These are phyloP conservation scores for Ypsolopha scabrella DNA, from an alignment of 2,888 invertebrate species.

Conservation along the genomic window DNA sequence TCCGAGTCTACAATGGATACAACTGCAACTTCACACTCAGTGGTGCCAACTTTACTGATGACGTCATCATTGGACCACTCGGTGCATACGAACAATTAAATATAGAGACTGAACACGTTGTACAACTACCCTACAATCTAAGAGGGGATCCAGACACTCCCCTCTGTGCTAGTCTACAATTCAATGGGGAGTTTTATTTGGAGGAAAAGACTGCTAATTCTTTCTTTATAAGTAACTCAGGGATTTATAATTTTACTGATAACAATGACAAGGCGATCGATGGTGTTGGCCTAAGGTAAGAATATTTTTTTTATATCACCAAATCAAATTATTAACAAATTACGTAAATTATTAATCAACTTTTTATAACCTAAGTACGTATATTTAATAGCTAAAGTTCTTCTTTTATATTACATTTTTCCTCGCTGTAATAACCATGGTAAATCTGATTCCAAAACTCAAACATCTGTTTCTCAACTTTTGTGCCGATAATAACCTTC, in stretches of 20 bases:
- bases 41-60: slow-evolving; percentile 12
- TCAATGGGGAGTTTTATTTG: slow-evolving; percentile 30
- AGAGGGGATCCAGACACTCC: slow-evolving; percentile 22
- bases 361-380: too few species aligned
- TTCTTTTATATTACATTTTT: slow-evolving; percentile 31
- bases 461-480: slow-evolving; percentile 32
- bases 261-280: slow-evolving; percentile 56
- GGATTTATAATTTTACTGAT: slow-evolving; percentile 41
- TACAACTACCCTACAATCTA: slow-evolving; percentile 42
- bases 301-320: background rate
- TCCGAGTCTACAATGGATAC: slow-evolving; percentile 79
- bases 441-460: slow-evolving; percentile 48
- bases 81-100: slow-evolving; percentile 53
- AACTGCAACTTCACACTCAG: slow-evolving; percentile 64
- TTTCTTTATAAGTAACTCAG: slow-evolving; percentile 35
- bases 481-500: slow-evolving; percentile 24
- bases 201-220: slow-evolving; percentile 48
- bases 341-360: background rate
- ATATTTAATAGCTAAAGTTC: slow-evolving; percentile 27
- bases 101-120: slow-evolving; percentile 24
- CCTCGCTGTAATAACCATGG: slow-evolving; percentile 28
- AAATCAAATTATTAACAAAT: background rate
- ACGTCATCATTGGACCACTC: slow-evolving; percentile 31
- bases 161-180: slow-evolving; percentile 26
- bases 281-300: slow-evolving; percentile 46